phyloP scores from a whole-genome alignment of 35 echinoderm and acorn worm genomes.

The Eucidaris tribuloides region DNA sequence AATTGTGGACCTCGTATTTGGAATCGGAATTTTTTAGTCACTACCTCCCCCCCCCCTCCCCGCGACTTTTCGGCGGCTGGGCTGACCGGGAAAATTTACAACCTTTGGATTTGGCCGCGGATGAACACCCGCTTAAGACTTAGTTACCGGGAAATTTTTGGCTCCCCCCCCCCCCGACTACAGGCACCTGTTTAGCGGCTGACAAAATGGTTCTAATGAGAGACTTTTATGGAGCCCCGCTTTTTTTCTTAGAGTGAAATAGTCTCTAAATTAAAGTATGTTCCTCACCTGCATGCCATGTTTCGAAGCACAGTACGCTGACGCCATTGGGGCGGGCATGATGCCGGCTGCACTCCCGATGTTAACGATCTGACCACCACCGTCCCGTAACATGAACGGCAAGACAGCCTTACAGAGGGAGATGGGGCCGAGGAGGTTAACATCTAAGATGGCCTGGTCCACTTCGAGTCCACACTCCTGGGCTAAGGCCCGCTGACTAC shows the following conservation, averaged over 20 bases:
- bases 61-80: no score
- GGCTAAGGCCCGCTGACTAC: slow-evolving; percentile 60
- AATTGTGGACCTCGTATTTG: no score
- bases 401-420: slow-evolving; percentile 80
- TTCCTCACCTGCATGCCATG: slow-evolving; percentile 72
- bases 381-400: slow-evolving; percentile 51
- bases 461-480: slow-evolving; percentile 59
- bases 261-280: not conserved
- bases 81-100: no score
- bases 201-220: not conserved
- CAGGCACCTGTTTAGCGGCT: not conserved
- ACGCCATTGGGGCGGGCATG: slow-evolving; percentile 10
- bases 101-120: no score
- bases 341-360: slow-evolving; percentile 80
- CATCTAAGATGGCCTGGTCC: slow-evolving; percentile 52
- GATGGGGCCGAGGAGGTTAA: slow-evolving; percentile 75
- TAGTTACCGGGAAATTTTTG: no score
- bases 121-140: no score
- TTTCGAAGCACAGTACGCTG: slow-evolving; percentile 78
- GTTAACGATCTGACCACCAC: slow-evolving; percentile 79
- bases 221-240: not conserved
- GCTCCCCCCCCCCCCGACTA: not conserved
- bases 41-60: no score
- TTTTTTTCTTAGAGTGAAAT: not conserved
- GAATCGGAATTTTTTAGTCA: no score